Conservation (phyloP, 2,113 vertebrate species). For the Toxotes chatareus region DNA sequence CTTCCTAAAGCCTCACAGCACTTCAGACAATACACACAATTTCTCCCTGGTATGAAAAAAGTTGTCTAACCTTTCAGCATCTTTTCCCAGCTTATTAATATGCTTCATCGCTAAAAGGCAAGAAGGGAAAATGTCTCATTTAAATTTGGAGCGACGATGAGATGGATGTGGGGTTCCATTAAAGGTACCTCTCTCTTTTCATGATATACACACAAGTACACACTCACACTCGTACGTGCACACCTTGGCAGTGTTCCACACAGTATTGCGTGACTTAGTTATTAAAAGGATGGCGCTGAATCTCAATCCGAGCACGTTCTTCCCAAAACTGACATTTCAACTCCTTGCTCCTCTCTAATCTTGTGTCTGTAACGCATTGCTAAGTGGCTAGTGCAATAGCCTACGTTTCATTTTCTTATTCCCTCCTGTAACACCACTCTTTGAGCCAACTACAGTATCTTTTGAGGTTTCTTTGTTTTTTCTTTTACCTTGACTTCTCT, state of each 20-base stretch:
- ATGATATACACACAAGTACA: conserved; percentile 58
- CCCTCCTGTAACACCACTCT: neutral
- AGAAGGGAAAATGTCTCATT: conserved; percentile 82
- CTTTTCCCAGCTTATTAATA: conserved; percentile 75
- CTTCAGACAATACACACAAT: conserved; percentile 52
- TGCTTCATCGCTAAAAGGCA: conserved; percentile 76
- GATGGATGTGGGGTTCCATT: conserved; percentile 71
- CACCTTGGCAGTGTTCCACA: conserved; percentile 53
- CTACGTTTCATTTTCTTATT: conserved; percentile 31
- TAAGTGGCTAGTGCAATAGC: conserved; percentile 56
- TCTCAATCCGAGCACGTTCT: conserved; percentile 77
- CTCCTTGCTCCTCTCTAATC: conserved; percentile 64
- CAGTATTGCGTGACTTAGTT: conserved; percentile 57
- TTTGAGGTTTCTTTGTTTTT: neutral
- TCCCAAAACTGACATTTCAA: conserved; percentile 76
- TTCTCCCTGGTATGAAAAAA: conserved; percentile 39
- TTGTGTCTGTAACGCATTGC: conserved; percentile 48
- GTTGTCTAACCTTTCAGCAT: conserved; percentile 75
- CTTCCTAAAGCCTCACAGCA: conserved; percentile 39
- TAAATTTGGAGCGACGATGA: conserved; percentile 74
- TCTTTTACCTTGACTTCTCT: neutral
- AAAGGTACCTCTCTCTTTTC: conserved; percentile 56
- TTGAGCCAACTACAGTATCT: neutral
- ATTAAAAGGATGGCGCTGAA: conserved; percentile 70
- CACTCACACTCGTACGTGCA: conserved; percentile 39